Evolutionary conservation across 2,113 vertebrate species (phyloP).

Genomic region (Corvus moneduloides): DNA sequence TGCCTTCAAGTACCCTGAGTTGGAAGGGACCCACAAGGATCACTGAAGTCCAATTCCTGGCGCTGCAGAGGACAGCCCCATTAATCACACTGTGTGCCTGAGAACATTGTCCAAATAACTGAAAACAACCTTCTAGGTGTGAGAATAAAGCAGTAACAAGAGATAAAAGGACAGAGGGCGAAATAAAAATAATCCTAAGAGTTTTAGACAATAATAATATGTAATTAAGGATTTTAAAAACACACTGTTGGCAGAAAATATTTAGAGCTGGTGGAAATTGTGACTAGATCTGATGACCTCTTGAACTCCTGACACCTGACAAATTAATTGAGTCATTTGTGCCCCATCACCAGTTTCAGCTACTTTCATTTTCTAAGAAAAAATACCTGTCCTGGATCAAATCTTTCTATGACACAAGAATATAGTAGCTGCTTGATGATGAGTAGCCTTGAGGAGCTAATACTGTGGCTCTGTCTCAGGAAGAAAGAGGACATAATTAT

Average conservation of each 20-base stretch:
- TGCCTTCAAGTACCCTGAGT: not conserved
- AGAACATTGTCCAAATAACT: not conserved
- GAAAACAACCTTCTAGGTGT: not conserved
- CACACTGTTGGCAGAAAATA: not conserved
- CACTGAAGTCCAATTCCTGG: not conserved
- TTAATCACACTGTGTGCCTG: not conserved
- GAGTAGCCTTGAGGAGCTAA: not conserved
- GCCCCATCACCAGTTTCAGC: not conserved
- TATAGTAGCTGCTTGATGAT: not conserved
- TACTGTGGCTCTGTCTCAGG: not conserved
- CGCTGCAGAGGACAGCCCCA: not conserved
- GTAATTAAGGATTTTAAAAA: not conserved
- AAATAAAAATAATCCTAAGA: not conserved
- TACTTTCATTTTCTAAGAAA: constrained; percentile 18
- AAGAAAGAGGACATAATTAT: not conserved
- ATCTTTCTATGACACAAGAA: not conserved
- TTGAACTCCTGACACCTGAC: not conserved
- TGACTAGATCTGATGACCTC: not conserved
- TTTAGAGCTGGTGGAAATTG: not conserved
- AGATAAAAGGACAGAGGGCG: not conserved
- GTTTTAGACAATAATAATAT: not conserved
- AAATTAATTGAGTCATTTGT: not conserved
- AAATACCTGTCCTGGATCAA: not conserved
- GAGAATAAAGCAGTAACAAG: not conserved
- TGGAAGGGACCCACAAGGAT: not conserved